Percentiles rank a stretch among this genome's conserved stretches.
These are phyloP conservation scores for Malacoraja senta DNA, from an alignment of 2,797 vertebrate genomes.

Conservation along the genomic window DNA sequence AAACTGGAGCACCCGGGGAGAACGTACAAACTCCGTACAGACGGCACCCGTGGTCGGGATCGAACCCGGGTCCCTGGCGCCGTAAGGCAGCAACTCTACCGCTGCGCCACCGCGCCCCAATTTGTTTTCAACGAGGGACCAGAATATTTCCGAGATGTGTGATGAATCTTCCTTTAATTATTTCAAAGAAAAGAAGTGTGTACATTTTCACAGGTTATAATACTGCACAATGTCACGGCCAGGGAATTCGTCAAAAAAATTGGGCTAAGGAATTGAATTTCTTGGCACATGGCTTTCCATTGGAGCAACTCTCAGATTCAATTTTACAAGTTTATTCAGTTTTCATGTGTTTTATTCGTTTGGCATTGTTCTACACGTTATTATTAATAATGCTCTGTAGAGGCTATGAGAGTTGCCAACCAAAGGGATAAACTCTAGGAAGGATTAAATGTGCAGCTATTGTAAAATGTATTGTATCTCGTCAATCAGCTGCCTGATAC, in stretches of 20 bases:
- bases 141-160: not conserved
- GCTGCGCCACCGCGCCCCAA: no score
- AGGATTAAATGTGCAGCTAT: conserved; percentile 29
- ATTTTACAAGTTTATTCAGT: not conserved
- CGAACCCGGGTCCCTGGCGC: no score
- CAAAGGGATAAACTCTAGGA: not conserved
- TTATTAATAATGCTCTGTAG: conserved; percentile 9
- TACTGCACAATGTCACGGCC: not conserved
- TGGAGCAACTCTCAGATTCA: not conserved
- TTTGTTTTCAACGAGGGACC: not conserved
- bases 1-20: no score
- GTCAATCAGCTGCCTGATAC: not conserved
- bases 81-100: no score
- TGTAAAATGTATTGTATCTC: not conserved
- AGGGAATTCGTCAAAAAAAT: no score
- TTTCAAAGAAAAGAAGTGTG: not conserved
- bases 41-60: no score
- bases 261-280: no score
- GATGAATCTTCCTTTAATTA: not conserved
- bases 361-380: conserved; percentile 11
- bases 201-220: not conserved
- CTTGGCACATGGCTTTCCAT: not conserved
- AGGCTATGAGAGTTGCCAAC: not conserved
- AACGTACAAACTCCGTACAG: no score
- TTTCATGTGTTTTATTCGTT: not conserved